Base-by-base conservation (phyloP, 2,888 invertebrate genomes). In the Euzetes globulus region DNA sequence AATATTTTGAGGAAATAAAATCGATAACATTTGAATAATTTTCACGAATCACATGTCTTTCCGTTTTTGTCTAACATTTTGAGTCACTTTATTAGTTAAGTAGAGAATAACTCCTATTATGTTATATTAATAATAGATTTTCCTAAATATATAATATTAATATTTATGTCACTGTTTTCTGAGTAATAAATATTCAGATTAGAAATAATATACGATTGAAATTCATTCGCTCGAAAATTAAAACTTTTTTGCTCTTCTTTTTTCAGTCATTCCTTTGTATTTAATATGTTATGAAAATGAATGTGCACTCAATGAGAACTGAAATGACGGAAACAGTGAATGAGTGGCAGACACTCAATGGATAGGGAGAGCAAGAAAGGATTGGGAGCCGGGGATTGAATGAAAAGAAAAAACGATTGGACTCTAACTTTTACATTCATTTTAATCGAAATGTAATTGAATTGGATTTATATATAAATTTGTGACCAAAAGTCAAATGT, bases 21-120 rank as follows among this genome's bases (percentile, higher is more conserved):
- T 58, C 58, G 17, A 58, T 58, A 58, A 27, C 27, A 58, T 58
- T 58, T 58, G 58, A 58, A 58, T 58, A 58, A 58, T 25, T 50
- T 58, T 58, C 27, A 25, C 27, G 25, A 58, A 29, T 58, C 58
- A 52, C 27, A 58, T 58, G 29, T 58, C 58, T 58, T 27, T 25
- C 25, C 15, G 22, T 27, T 22, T 58, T 25, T 22, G 27, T 58
- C 19, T n/a, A 17, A 50, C 17, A 50, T n/a, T 19, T 33, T 41
- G 7, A 50, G 50, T 50, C 19, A 50, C n/a, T 50, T 19, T 50
- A 50, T 50, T 50, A 50, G 50, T 50, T 19, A 50, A 50, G 47
- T 50, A 50, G 50, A 50, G n/a, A 50, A 50, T 19, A 50, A 50
- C 19, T 50, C 50, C 19, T 50, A 50, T 50, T n/a, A n/a, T n/a